A percentile compares a stretch with the other conserved stretches of the same genome.
These are phyloP conservation scores for Spodoptera exigua DNA, from an alignment of 2,888 invertebrate species.

Conservation along the genomic window DNA sequence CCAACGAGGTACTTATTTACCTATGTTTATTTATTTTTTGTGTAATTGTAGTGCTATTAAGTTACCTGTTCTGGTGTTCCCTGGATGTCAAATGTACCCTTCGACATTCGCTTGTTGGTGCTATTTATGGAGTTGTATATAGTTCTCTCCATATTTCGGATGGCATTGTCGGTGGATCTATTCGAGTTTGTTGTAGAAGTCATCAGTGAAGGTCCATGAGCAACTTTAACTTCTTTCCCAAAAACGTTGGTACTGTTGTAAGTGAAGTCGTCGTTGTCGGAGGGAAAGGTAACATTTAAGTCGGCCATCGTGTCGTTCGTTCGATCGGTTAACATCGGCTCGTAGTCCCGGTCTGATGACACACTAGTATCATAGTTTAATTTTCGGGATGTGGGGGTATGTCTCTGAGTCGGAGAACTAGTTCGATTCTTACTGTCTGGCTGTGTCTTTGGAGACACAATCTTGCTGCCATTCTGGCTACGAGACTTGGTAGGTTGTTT, in stretches of 20 bases:
- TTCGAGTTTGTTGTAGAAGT: slow-evolving; percentile 42
- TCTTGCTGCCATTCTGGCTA: slow-evolving; percentile 55
- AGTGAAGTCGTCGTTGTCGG: slow-evolving; percentile 73
- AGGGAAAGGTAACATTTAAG: slow-evolving; percentile 83
- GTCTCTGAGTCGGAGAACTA: slow-evolving; percentile 69
- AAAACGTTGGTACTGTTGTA: slow-evolving; percentile 38
- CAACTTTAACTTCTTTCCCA: slow-evolving; percentile 56
- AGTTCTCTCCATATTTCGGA: slow-evolving; percentile 66
- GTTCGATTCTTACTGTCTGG: slow-evolving; percentile 68
- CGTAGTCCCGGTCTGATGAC: slow-evolving; percentile 76
- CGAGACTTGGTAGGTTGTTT: slow-evolving; percentile 59
- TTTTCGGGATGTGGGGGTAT: slow-evolving; percentile 66
- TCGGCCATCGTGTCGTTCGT: slow-evolving; percentile 87
- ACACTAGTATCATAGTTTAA: slow-evolving; percentile 78
- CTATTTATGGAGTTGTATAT: slow-evolving; percentile 69
- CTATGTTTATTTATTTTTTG: no score
- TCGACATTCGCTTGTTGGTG: slow-evolving; percentile 30
- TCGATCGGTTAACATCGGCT: slow-evolving; percentile 80
- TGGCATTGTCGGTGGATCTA: slow-evolving; percentile 64
- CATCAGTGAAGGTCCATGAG: slow-evolving; percentile 52
- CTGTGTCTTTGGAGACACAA: slow-evolving; percentile 53
- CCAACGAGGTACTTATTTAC: no score
- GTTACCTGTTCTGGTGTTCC: slow-evolving; percentile 75
- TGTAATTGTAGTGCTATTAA: background rate
- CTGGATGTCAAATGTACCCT: slow-evolving; percentile 24